A percentile compares a stretch with the other conserved stretches of the same genome.
Evolutionary conservation across 2,797 vertebrate species (phyloP).

Genomic region (Chelidonichthys spinosus): DNA sequence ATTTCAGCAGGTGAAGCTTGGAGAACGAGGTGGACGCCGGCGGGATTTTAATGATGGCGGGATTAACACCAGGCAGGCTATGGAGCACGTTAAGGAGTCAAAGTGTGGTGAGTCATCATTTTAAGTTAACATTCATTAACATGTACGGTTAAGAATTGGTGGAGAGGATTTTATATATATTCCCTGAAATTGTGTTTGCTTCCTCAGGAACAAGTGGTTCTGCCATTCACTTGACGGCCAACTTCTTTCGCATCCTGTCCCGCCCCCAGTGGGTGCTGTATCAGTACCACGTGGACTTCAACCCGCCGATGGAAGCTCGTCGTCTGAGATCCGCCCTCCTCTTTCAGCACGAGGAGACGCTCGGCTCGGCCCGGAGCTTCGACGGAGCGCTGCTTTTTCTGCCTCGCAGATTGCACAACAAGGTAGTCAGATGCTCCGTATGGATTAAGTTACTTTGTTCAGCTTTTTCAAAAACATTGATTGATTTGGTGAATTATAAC

Average conservation of each 20-base stretch:
- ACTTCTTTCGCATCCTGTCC: constrained; percentile 90
- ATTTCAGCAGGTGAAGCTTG: constrained; percentile 90
- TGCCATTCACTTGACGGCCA: constrained; percentile 84
- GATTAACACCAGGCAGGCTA: constrained; percentile 89
- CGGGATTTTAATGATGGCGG: constrained; percentile 90
- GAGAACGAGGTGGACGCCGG: constrained; percentile 90
- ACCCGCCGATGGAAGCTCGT: constrained; percentile 91
- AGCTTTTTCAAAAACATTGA: background rate
- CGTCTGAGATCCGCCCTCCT: constrained; percentile 90
- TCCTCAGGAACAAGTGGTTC: constrained; percentile 86
- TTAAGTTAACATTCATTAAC: accelerated
- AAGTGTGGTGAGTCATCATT: constrained; percentile 85
- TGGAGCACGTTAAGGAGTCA: constrained; percentile 91
- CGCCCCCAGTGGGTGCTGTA: constrained; percentile 93
- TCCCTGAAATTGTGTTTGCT: background rate
- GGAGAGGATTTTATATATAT: background rate
- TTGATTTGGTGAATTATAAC: too few relatives aligned
- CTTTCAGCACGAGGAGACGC: constrained; percentile 88
- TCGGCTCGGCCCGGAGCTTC: constrained; percentile 89
- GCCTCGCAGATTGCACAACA: constrained; percentile 84
- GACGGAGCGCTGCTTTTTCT: constrained; percentile 91
- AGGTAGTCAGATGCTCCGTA: constrained; percentile 73
- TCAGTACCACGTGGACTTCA: constrained; percentile 93
- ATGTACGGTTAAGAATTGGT: background rate
- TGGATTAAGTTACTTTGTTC: background rate